Percentiles rank a stretch among this genome's conserved stretches.
These are phyloP conservation scores for Lasioglossum zephyrum DNA, from an alignment of 2,888 invertebrate genomes.

Conservation along the genomic window DNA sequence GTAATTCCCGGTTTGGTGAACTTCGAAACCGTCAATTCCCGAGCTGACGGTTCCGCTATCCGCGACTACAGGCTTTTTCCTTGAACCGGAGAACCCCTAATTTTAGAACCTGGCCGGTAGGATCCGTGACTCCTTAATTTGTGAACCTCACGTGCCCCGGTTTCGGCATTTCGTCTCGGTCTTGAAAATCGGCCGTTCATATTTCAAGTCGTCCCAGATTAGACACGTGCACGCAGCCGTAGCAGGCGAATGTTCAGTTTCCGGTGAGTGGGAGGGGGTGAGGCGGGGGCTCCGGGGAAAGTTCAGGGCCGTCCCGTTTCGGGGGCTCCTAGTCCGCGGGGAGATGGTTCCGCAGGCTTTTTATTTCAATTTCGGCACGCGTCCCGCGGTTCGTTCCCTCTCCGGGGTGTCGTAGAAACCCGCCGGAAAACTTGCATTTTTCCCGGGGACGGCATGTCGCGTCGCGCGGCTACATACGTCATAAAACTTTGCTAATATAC, in stretches of 20 bases:
- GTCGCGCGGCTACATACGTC: constrained; percentile 60
- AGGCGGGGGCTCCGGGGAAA: not conserved
- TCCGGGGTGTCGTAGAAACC: constrained; percentile 48
- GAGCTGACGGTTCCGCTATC: not conserved
- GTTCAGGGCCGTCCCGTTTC: not conserved
- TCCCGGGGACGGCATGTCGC: constrained; percentile 43
- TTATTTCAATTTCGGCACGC: constrained; percentile 48
- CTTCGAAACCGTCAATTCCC: constrained; percentile 5
- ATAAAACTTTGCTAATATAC: constrained; percentile 71
- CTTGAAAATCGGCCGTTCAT: constrained; percentile 6
- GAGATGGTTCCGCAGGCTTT: not conserved
- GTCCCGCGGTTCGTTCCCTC: constrained; percentile 28
- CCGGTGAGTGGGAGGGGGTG: not conserved
- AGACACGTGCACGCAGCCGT: not conserved
- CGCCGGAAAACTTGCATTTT: constrained; percentile 61
- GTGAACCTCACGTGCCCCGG: not conserved
- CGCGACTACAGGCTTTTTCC: not conserved
- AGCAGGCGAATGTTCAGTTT: constrained; percentile 7
- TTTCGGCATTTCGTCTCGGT: not conserved
- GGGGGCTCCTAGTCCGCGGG: not conserved
- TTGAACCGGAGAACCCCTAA: constrained; percentile 10
- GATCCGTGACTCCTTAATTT: constrained; percentile 12
- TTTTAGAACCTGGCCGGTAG: not conserved
- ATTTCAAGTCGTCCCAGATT: constrained; percentile 13
- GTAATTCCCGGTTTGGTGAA: constrained; percentile 1